Conservation (phyloP, 1,140 invertebrate genomes). For the Halictus rubicundus region DNA sequence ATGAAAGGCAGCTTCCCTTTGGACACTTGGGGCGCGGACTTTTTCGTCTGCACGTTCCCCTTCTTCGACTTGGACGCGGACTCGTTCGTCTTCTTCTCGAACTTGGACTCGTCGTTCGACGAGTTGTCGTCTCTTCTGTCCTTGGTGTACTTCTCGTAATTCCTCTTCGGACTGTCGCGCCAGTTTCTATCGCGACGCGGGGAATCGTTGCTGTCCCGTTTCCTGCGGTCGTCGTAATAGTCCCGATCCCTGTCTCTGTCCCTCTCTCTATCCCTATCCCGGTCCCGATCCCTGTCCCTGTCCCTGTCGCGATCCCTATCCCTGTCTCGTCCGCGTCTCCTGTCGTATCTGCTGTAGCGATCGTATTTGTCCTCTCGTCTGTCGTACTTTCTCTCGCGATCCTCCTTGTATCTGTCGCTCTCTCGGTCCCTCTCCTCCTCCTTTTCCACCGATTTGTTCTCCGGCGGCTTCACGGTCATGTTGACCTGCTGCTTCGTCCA, state of each 20-base stretch:
- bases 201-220: conserved; percentile 74
- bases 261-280: conserved; percentile 65
- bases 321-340: conserved; percentile 73
- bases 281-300: conserved; percentile 68
- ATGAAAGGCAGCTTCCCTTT: conserved; percentile 86
- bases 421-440: conserved; percentile 67
- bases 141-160: conserved; percentile 74
- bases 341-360: conserved; percentile 75
- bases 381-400: conserved; percentile 73
- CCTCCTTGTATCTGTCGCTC: conserved; percentile 69
- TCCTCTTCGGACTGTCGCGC: conserved; percentile 76
- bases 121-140: conserved; percentile 73
- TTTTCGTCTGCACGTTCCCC: conserved; percentile 60
- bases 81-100: conserved; percentile 78
- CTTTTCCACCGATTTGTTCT: conserved; percentile 65
- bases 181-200: conserved; percentile 74
- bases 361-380: conserved; percentile 77
- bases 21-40: conserved; percentile 55
- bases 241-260: conserved; percentile 73
- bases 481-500: conserved; percentile 80
- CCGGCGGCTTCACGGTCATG: conserved; percentile 73
- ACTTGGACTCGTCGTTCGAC: conserved; percentile 76
- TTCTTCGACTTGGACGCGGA: conserved; percentile 71
- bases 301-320: conserved; percentile 69
- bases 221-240: conserved; percentile 76